A percentile compares a stretch with the other conserved stretches of the same genome.
phyloP scores from a whole-genome alignment of 2,113 vertebrate species.

The Apus apus region DNA sequence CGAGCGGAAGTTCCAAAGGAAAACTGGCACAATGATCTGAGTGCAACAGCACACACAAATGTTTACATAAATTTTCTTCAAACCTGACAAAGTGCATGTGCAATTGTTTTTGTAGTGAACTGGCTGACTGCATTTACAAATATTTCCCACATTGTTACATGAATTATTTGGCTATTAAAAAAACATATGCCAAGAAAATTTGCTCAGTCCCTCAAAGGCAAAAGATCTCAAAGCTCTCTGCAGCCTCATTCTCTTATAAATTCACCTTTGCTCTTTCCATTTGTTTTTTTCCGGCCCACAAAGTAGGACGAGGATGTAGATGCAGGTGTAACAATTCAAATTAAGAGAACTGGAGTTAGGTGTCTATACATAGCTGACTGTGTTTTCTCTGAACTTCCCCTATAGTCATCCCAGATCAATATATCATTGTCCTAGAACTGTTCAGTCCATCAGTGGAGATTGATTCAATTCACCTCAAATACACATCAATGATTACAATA shows the following conservation, averaged over 20 bases:
- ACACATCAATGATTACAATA: not conserved
- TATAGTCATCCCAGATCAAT: not conserved
- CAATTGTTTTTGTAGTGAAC: not conserved
- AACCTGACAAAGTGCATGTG: not conserved
- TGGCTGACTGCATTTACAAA: not conserved
- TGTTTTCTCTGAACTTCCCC: not conserved
- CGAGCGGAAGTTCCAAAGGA: not conserved
- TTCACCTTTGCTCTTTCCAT: not conserved
- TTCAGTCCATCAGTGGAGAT: not conserved
- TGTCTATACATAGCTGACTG: not conserved
- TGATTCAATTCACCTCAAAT: not conserved
- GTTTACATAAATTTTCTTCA: not conserved
- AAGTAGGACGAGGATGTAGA: not conserved
- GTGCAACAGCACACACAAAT: not conserved
- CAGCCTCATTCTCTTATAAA: not conserved
- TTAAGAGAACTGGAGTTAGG: not conserved
- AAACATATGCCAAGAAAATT: not conserved
- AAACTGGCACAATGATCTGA: accelerated
- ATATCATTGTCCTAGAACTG: not conserved
- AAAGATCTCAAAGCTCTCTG: not conserved
- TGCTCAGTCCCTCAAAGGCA: not conserved
- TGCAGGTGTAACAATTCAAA: not conserved
- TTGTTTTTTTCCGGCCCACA: not conserved
- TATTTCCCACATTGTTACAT: not conserved
- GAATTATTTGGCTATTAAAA: not conserved